phyloP scores from a whole-genome alignment of 1,140 invertebrate species.

The Eurytemora carolleeae region DNA sequence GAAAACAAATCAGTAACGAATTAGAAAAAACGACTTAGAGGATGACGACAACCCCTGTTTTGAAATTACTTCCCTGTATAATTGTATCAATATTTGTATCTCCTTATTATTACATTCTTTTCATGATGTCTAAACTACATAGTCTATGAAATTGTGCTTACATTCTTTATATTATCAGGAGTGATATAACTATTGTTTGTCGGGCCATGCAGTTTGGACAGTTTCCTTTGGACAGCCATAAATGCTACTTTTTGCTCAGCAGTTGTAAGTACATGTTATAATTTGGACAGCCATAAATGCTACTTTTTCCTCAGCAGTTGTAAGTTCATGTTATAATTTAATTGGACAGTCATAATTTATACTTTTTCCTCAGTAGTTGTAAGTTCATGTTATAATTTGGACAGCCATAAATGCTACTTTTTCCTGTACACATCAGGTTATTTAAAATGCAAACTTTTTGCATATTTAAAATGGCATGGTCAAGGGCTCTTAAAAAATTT shows the following conservation, averaged over 20 bases:
- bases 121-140: too few species aligned
- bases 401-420: background rate
- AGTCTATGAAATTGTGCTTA: too few species aligned
- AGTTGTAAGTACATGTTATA: constrained; percentile 10
- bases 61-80: too few species aligned
- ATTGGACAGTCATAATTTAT: background rate
- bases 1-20: too few species aligned
- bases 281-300: constrained; percentile 13
- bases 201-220: constrained; percentile 12
- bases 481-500: too few species aligned
- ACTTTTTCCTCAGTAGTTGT: constrained; percentile 12
- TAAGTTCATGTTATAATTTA: background rate
- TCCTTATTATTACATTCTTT: too few species aligned
- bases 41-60: too few species aligned
- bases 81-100: too few species aligned
- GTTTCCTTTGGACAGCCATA: constrained; percentile 15
- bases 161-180: constrained; percentile 4
- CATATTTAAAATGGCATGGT: too few species aligned
- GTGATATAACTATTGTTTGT: constrained; percentile 14
- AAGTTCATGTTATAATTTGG: background rate
- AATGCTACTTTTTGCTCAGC: constrained; percentile 6
- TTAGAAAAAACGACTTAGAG: too few species aligned
- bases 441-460: too few species aligned
- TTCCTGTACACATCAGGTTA: too few species aligned
- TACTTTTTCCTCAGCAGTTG: background rate